phyloP scores from a whole-genome alignment of 2,888 invertebrate genomes.

The Lypha dubia region DNA sequence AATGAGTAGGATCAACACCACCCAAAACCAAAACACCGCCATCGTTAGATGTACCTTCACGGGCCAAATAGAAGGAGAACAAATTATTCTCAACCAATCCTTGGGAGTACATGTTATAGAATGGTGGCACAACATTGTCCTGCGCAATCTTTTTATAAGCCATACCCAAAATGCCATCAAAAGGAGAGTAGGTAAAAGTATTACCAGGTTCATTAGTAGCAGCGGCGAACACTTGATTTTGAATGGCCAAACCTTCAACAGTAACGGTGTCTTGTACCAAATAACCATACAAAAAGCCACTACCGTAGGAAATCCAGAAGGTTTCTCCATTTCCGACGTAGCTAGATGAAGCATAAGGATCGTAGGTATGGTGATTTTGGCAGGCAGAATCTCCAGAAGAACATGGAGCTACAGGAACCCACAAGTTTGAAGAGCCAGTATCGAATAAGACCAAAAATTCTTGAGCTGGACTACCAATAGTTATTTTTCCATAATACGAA shows the following conservation, averaged over 20 bases:
- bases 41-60: slow-evolving; percentile 86
- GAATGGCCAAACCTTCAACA: slow-evolving; percentile 87
- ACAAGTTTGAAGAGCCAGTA: slow-evolving; percentile 95
- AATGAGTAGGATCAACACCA: slow-evolving; percentile 94
- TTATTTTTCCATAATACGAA: slow-evolving; percentile 96
- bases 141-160: slow-evolving; percentile 93
- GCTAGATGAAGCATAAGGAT: slow-evolving; percentile 91
- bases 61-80: slow-evolving; percentile 96
- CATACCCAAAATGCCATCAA: slow-evolving; percentile 98
- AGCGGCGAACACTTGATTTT: slow-evolving; percentile 95
- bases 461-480: slow-evolving; percentile 95
- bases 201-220: slow-evolving; percentile 95
- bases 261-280: slow-evolving; percentile 94
- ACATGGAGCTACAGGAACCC: slow-evolving; percentile 98
- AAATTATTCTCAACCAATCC: slow-evolving; percentile 87
- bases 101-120: slow-evolving; percentile 95
- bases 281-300: slow-evolving; percentile 97
- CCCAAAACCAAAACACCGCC: slow-evolving; percentile 96
- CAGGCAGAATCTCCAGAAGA: slow-evolving; percentile 95
- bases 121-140: slow-evolving; percentile 94
- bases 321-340: slow-evolving; percentile 94
- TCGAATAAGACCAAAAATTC: slow-evolving; percentile 97
- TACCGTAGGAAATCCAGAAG: slow-evolving; percentile 96
- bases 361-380: slow-evolving; percentile 97
- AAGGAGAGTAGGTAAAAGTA: slow-evolving; percentile 97